Evolutionary conservation across 2,113 vertebrate species (phyloP).

Genomic region (Rhodinocichla rosea): DNA sequence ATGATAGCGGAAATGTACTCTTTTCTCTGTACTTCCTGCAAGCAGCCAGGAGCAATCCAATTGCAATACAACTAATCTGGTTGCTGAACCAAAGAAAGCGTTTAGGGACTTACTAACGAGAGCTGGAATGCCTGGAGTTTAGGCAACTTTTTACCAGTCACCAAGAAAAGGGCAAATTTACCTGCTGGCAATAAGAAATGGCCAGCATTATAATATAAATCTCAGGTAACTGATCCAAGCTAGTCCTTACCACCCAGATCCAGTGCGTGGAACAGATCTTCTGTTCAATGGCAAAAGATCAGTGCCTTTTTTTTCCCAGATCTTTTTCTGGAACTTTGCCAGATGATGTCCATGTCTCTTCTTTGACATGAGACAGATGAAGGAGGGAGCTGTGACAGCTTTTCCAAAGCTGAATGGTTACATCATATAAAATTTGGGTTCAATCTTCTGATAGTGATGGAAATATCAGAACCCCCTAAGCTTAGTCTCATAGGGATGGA

Average conservation of each 20-base stretch:
- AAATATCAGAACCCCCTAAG: neutral
- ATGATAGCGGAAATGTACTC: neutral
- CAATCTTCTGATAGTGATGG: neutral
- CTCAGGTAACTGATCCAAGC: neutral
- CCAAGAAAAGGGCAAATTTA: neutral
- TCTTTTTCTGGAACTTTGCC: neutral
- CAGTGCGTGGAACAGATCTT: neutral
- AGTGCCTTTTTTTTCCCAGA: neutral
- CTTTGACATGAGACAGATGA: neutral
- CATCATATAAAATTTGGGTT: neutral
- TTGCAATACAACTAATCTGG: neutral
- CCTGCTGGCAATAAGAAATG: neutral
- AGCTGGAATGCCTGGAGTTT: neutral
- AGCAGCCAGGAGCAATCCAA: neutral
- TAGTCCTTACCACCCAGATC: neutral
- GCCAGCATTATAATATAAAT: neutral
- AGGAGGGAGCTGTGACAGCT: neutral
- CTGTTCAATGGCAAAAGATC: neutral
- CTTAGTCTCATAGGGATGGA: neutral
- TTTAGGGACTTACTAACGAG: neutral
- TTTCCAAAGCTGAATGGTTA: neutral
- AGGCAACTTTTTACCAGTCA: neutral
- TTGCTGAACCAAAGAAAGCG: neutral
- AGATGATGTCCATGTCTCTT: neutral
- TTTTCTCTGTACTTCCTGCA: neutral